phyloP scores from a whole-genome alignment of 2,113 vertebrate genomes.

The Zosterops pallidus region DNA sequence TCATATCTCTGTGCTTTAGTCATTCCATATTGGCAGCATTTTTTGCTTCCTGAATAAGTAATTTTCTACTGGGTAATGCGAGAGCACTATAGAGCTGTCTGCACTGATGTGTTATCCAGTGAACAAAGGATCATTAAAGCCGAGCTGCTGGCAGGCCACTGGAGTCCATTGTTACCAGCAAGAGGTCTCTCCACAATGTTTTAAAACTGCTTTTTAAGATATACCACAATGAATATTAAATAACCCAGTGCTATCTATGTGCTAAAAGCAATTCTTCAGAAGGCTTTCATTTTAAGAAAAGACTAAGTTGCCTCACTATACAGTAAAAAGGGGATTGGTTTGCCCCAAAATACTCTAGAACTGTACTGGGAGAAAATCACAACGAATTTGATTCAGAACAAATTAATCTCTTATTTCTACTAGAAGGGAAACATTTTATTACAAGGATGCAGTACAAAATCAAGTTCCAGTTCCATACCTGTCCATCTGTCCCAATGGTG shows the following conservation, averaged over 20 bases:
- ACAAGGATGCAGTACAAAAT: neutral
- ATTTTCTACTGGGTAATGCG: neutral
- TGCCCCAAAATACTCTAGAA: neutral
- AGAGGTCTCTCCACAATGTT: neutral
- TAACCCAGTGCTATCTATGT: neutral
- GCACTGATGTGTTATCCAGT: neutral
- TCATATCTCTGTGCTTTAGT: neutral
- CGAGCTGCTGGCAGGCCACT: neutral
- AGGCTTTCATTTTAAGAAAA: neutral
- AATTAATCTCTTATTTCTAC: neutral
- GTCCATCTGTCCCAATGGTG: conserved; percentile 87
- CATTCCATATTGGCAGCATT: neutral
- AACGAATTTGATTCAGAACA: neutral
- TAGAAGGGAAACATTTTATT: neutral
- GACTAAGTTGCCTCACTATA: neutral
- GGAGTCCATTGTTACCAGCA: neutral
- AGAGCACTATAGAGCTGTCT: neutral
- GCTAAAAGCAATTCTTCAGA: neutral
- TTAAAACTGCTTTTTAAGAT: neutral
- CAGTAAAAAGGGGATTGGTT: neutral
- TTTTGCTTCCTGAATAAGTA: neutral
- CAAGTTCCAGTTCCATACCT: conserved; percentile 69
- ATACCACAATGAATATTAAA: neutral
- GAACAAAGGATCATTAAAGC: neutral
- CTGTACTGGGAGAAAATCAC: neutral